Percentiles rank a stretch among this genome's conserved stretches.
phyloP scores from a whole-genome alignment of 2,888 invertebrate genomes.

The Dyspetes luteomarginatus region DNA sequence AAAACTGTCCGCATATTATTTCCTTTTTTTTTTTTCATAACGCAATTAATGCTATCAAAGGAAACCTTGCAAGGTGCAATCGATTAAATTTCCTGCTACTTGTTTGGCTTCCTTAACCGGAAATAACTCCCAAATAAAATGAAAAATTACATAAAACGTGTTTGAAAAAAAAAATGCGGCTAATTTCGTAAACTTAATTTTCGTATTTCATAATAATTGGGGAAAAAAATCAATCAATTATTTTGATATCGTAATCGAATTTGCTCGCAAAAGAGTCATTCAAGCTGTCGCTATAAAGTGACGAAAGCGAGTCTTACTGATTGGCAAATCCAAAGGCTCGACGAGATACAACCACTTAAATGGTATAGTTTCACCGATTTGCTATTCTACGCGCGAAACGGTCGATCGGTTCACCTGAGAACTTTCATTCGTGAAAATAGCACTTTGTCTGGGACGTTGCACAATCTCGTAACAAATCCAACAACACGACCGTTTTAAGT shows the following conservation, averaged over 20 bases:
- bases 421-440: constrained; percentile 66
- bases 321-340: constrained; percentile 35
- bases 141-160: background rate
- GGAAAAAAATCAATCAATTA: background rate
- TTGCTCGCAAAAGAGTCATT: constrained; percentile 21
- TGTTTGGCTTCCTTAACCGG: constrained; percentile 10
- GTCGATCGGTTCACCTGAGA: constrained; percentile 55
- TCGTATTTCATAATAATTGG: background rate
- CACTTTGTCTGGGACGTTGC: constrained; percentile 60
- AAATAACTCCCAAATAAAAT: background rate
- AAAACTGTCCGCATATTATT: background rate
- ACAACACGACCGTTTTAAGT: background rate
- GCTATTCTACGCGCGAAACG: constrained; percentile 59
- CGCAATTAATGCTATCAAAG: constrained; percentile 29
- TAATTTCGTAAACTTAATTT: background rate
- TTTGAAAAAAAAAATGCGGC: background rate
- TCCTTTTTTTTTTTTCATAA: constrained; percentile 31
- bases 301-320: constrained; percentile 45
- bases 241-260: background rate
- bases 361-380: constrained; percentile 60
- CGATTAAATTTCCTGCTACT: constrained; percentile 23
- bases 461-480: constrained; percentile 27
- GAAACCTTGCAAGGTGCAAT: constrained; percentile 45
- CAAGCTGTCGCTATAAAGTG: constrained; percentile 10
- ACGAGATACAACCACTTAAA: constrained; percentile 42